A percentile compares a stretch with the other conserved stretches of the same genome.
These are phyloP conservation scores for Serrognathus titanus DNA, from an alignment of 2,888 invertebrate genomes.

Conservation along the genomic window DNA sequence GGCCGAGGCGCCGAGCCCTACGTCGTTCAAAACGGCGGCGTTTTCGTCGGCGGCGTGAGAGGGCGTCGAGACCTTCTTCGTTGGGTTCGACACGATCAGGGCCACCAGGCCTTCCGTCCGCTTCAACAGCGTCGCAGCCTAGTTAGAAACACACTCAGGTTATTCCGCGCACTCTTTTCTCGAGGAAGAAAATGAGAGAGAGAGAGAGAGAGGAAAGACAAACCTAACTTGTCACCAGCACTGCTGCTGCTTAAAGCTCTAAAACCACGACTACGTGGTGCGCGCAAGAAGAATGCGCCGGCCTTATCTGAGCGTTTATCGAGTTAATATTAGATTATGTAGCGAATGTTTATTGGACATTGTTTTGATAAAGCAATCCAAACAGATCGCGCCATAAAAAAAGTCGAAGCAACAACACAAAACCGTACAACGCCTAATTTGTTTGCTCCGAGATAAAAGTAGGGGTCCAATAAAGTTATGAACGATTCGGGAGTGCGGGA, in stretches of 20 bases:
- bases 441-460: too few species aligned
- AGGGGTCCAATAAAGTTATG: too few species aligned
- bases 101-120: constrained; percentile 83
- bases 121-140: constrained; percentile 83
- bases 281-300: not conserved
- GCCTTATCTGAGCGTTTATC: constrained; percentile 12
- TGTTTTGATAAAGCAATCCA: too few species aligned
- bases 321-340: constrained; percentile 13
- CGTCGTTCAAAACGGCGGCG: constrained; percentile 47
- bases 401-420: too few species aligned
- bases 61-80: constrained; percentile 60
- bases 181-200: too few species aligned
- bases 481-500: too few species aligned
- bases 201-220: not conserved
- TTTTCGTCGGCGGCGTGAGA: constrained; percentile 44
- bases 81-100: constrained; percentile 79
- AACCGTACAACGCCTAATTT: too few species aligned
- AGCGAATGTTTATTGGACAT: not conserved
- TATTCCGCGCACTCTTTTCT: too few species aligned
- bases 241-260: constrained; percentile 11
- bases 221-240: not conserved
- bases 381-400: too few species aligned
- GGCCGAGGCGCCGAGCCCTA: constrained; percentile 22
- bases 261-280: constrained; percentile 6
- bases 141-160: constrained; percentile 21